phyloP scores from a whole-genome alignment of 30 jellyfish, hydroid and myxozoan species.

The Calvadosia cruxmelitensis region DNA sequence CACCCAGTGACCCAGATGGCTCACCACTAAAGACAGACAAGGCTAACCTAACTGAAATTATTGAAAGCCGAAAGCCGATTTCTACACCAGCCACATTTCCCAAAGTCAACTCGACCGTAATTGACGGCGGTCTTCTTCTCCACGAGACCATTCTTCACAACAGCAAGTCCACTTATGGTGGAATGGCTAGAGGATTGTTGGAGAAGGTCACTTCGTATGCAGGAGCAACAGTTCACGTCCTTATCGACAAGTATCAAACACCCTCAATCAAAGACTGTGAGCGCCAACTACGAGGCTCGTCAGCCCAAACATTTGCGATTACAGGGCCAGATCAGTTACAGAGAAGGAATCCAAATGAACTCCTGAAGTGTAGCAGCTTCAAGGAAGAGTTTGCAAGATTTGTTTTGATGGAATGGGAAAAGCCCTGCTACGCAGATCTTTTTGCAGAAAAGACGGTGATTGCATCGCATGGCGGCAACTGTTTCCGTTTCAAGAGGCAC shows the following conservation, averaged over 20 bases:
- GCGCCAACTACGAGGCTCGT: background rate
- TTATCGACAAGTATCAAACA: background rate
- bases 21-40: background rate
- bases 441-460: background rate
- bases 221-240: background rate
- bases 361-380: background rate
- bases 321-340: background rate
- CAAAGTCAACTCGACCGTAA: background rate
- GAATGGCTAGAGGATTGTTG: background rate
- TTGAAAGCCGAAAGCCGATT: background rate
- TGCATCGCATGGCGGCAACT: background rate
- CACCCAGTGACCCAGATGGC: slow-evolving; percentile 11
- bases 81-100: background rate
- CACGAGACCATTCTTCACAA: background rate
- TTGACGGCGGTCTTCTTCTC: background rate
- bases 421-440: background rate
- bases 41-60: background rate
- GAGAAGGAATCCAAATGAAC: background rate
- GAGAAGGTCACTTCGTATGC: background rate
- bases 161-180: background rate
- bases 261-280: background rate
- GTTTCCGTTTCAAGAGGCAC: background rate
- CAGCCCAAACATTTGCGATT: too few species aligned
- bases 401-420: background rate
- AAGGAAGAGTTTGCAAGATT: background rate